Evolutionary conservation across 1,140 invertebrate genomes (phyloP).

Genomic region (Idris sp.): DNA sequence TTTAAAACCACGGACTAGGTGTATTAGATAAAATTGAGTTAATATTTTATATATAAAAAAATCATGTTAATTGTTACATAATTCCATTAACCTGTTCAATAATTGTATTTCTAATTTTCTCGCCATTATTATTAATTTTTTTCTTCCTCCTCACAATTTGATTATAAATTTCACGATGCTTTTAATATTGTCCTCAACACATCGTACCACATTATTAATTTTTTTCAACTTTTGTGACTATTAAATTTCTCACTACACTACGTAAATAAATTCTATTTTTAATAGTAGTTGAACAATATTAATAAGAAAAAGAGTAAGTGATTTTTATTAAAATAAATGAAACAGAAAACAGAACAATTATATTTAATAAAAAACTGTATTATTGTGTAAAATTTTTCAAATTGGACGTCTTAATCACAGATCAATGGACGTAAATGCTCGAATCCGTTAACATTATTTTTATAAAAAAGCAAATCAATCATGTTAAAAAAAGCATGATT

Average conservation of each 20-base stretch:
- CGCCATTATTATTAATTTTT: no score
- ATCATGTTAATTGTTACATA: slow-evolving; percentile 31
- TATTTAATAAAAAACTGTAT: slow-evolving; percentile 25
- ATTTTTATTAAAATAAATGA: neutral
- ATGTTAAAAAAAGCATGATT: no score
- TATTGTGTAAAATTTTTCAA: slow-evolving; percentile 41
- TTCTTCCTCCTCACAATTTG: slow-evolving; percentile 51
- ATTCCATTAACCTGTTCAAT: slow-evolving; percentile 42
- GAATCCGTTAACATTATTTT: slow-evolving; percentile 37
- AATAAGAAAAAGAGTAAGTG: no score
- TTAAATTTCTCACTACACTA: slow-evolving; percentile 24
- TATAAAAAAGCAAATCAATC: slow-evolving; percentile 18
- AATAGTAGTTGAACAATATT: slow-evolving; percentile 17
- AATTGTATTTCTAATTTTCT: slow-evolving; percentile 38
- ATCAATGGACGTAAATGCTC: slow-evolving; percentile 56
- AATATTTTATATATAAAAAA: slow-evolving; percentile 14
- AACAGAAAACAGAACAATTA: slow-evolving; percentile 19
- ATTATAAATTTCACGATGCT: slow-evolving; percentile 58
- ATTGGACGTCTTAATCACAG: slow-evolving; percentile 59
- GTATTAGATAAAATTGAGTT: slow-evolving; percentile 35
- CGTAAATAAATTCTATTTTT: slow-evolving; percentile 26
- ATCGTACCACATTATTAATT: slow-evolving; percentile 31
- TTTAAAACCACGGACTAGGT: slow-evolving; percentile 48
- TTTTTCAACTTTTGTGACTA: slow-evolving; percentile 35
- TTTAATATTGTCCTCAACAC: slow-evolving; percentile 49